Percentiles rank a stretch among this genome's conserved stretches.
Conservation (phyloP, 2,113 vertebrate species). For the Macrotis lagotis region DNA sequence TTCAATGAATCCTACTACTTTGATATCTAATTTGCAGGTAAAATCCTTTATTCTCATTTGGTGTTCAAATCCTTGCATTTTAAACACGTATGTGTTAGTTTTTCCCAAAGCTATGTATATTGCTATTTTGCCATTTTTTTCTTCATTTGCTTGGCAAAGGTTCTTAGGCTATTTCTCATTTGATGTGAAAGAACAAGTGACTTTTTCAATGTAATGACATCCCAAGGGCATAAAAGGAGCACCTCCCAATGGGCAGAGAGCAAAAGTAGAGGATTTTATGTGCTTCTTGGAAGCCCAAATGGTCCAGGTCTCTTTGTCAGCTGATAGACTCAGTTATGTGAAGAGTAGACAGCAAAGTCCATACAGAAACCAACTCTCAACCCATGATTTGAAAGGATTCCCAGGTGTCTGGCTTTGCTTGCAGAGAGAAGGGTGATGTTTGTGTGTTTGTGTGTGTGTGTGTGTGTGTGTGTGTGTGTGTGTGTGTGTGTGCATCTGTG, state of each 20-base stretch:
- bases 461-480: too few relatives aligned
- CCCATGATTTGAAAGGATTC: conserved; percentile 17
- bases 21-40: too few relatives aligned
- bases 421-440: not conserved
- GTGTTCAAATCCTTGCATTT: too few relatives aligned
- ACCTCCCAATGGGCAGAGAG: not conserved
- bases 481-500: too few relatives aligned
- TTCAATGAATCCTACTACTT: too few relatives aligned
- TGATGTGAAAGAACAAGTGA: not conserved
- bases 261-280: not conserved
- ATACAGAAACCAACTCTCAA: conserved; percentile 11
- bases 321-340: not conserved
- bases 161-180: too few relatives aligned
- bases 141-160: too few relatives aligned
- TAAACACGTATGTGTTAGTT: too few relatives aligned
- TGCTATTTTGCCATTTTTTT: too few relatives aligned
- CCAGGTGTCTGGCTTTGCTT: not conserved
- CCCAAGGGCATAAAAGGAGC: not conserved
- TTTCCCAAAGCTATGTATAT: too few relatives aligned
- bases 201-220: not conserved
- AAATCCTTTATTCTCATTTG: too few relatives aligned
- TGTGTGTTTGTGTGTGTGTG: too few relatives aligned
- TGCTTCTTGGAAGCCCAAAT: not conserved
- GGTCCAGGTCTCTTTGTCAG: not conserved
- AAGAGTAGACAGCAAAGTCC: conserved; percentile 5